phyloP scores from a whole-genome alignment of 2,888 invertebrate genomes.

The Anagyrus pseudococci region DNA sequence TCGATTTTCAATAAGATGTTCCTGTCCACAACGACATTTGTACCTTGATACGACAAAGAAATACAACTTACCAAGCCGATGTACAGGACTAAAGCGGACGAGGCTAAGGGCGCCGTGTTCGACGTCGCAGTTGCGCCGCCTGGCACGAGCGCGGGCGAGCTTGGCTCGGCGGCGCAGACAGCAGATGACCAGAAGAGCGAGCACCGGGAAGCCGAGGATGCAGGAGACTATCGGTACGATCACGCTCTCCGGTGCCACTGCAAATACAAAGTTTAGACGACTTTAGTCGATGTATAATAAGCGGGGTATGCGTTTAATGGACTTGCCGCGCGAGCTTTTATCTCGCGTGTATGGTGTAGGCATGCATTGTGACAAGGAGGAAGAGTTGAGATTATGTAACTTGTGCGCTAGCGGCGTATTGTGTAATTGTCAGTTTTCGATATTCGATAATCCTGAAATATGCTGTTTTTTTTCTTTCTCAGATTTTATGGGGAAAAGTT shows the following conservation, averaged over 20 bases:
- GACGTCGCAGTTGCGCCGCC: conserved; percentile 80
- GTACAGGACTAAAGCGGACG: conserved; percentile 77
- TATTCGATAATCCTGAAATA: too few species aligned
- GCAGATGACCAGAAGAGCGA: conserved; percentile 87
- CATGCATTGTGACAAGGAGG: conserved; percentile 23
- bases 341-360: neutral
- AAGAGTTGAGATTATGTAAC: too few species aligned
- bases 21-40: too few species aligned
- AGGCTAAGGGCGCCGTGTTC: conserved; percentile 85
- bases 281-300: too few species aligned
- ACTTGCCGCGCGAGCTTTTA: too few species aligned
- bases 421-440: too few species aligned
- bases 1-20: too few species aligned
- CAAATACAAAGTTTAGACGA: conserved; percentile 40
- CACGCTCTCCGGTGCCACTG: conserved; percentile 86
- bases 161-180: conserved; percentile 84
- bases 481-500: too few species aligned
- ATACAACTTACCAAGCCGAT: conserved; percentile 68
- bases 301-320: too few species aligned
- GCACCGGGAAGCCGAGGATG: conserved; percentile 86
- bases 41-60: too few species aligned
- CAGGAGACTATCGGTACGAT: conserved; percentile 89
- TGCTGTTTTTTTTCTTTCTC: too few species aligned
- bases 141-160: conserved; percentile 81
- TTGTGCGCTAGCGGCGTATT: too few species aligned